Percentiles rank a stretch among this genome's conserved stretches.
Conservation (phyloP, 2,797 vertebrate species). For the Anas capensis region DNA sequence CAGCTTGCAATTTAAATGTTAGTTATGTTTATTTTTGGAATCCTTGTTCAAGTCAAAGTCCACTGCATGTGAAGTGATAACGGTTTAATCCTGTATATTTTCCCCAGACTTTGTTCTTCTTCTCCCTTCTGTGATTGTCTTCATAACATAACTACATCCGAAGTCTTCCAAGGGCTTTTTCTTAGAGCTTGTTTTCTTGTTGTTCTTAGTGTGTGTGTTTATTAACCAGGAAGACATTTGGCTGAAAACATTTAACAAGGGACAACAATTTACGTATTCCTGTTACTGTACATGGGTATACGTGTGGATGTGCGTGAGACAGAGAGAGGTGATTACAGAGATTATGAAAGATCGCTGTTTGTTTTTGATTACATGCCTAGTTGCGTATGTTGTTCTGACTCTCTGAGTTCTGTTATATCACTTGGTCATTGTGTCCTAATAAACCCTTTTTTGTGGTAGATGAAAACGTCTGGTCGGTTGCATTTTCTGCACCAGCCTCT, state of each 20-base stretch:
- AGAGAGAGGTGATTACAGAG: neutral
- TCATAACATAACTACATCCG: neutral
- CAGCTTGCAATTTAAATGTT: neutral
- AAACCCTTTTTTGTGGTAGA: neutral
- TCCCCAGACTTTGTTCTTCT: neutral
- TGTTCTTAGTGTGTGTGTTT: neutral
- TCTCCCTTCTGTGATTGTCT: neutral
- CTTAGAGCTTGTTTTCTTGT: neutral
- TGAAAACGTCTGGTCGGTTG: neutral
- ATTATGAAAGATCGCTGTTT: neutral
- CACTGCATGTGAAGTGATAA: neutral
- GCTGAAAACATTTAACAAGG: neutral
- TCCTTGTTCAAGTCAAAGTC: neutral
- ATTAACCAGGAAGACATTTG: neutral
- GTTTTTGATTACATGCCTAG: neutral
- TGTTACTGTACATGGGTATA: neutral
- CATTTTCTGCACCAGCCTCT: neutral
- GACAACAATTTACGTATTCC: neutral
- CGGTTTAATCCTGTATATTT: neutral
- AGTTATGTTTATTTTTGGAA: neutral
- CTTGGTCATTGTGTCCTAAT: neutral
- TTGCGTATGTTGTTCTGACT: neutral
- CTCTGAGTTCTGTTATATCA: neutral
- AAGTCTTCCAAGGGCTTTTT: neutral
- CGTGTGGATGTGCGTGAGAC: neutral